Evolutionary conservation across 2,797 vertebrate genomes (phyloP).

Genomic region (Myiotriccus ornatus): DNA sequence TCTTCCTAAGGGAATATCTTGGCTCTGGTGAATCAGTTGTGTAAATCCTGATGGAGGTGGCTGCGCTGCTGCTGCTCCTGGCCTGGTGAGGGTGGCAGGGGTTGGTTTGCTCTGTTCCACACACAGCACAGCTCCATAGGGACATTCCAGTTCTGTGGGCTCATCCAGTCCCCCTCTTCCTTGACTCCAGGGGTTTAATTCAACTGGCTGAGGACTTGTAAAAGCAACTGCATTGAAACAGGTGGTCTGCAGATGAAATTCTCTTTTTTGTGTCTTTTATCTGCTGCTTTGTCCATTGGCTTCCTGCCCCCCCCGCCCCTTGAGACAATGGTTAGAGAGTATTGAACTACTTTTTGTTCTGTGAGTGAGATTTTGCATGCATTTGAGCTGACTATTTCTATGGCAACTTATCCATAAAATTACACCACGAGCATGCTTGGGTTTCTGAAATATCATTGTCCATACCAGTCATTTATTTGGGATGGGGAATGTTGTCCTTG

Average conservation of each 20-base stretch:
- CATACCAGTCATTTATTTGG: background rate
- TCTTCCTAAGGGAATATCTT: background rate
- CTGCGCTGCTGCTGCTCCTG: background rate
- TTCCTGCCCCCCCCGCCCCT: rapidly evolving
- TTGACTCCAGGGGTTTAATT: background rate
- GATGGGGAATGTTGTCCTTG: background rate
- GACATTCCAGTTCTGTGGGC: rapidly evolving
- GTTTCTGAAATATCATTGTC: background rate
- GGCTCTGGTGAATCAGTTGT: background rate
- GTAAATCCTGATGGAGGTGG: rapidly evolving
- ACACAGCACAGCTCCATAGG: background rate
- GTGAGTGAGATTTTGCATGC: background rate
- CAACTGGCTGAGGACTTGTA: background rate
- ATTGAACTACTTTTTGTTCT: background rate
- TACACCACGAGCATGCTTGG: background rate
- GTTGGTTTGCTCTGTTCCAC: rapidly evolving
- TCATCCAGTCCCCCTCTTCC: rapidly evolving
- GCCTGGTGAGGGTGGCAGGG: too few species aligned
- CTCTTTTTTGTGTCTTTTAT: background rate
- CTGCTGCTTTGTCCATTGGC: background rate
- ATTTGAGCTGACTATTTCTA: background rate
- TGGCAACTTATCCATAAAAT: background rate
- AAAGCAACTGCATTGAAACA: background rate
- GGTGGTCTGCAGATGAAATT: background rate
- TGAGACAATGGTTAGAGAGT: background rate